phyloP scores from a whole-genome alignment of 2,797 vertebrate species.

The Parambassis ranga region DNA sequence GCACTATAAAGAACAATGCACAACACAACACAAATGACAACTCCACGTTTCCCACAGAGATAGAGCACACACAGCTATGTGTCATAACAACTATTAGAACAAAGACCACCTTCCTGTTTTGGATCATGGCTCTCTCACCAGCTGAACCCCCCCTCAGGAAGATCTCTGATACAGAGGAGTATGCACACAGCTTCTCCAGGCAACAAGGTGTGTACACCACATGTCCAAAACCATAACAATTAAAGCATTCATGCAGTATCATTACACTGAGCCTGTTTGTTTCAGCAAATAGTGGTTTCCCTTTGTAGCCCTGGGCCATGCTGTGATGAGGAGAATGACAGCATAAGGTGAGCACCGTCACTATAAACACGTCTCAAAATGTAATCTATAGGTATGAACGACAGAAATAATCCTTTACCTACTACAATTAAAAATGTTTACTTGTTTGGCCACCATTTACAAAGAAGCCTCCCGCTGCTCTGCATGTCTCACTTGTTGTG shows the following conservation, averaged over 20 bases:
- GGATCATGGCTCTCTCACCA: constrained; percentile 39
- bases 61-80: constrained; percentile 12
- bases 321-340: constrained; percentile 19
- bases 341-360: constrained; percentile 13
- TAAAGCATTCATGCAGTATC: constrained; percentile 24
- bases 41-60: constrained; percentile 49
- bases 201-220: constrained; percentile 28
- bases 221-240: constrained; percentile 50
- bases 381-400: constrained; percentile 23
- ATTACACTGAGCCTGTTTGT: constrained; percentile 35
- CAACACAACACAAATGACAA: constrained; percentile 37
- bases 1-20: constrained; percentile 29
- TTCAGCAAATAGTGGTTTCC: constrained; percentile 25
- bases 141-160: constrained; percentile 28
- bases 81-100: constrained; percentile 68
- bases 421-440: constrained; percentile 54
- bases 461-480: constrained; percentile 29
- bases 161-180: constrained; percentile 24
- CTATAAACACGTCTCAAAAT: constrained; percentile 9
- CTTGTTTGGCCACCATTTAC: constrained; percentile 52
- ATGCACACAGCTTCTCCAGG: constrained; percentile 49
- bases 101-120: constrained; percentile 58
- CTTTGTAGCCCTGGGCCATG: constrained; percentile 3
- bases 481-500: constrained; percentile 48
- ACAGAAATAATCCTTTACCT: constrained; percentile 33